Evolutionary conservation across 2,888 invertebrate genomes (phyloP), one percentile per base, ranked within the genome.

Genomic region (Lordiphosa andalusiaca): DNA sequence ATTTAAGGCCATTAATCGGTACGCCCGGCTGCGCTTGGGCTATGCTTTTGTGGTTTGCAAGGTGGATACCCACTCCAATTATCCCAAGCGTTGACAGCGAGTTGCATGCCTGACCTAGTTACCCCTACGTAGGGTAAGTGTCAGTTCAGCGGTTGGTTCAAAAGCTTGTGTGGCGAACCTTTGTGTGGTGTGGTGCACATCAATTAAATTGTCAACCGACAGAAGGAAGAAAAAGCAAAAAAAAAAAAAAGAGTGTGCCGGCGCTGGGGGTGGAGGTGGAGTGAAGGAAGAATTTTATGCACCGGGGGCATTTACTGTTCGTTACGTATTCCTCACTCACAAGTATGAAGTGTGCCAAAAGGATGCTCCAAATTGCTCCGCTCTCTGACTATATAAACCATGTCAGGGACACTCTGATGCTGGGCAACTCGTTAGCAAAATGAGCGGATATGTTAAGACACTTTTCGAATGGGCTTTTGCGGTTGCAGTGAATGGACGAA

Each of bases 1-100:
- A 81, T 64, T 71, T 67, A 65, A 81, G 49, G 56, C 74, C 78
- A 81, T 71, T 84, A 84, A 77, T 71, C 74, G 71, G 42, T 53
- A 30, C 4, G 30, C 30, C 10, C 30, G 9, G 30, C 3, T 10
- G 30, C 9, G 9, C 9, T 10, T 30, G 30, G 30, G 9, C 30
- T 30, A 10, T 44, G 16, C 30, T 23, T 44, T 44, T 44, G 42
- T 44, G 42, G 42, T n/a, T 9, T 9, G 30, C 13, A 30, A 30
- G 4, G 13, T 5, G 30, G 41, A 63, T 56, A 64, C 66, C 55
- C 77, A 77, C 84, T 73, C 73, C 84, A 81, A 84, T 69, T 69
- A 60, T 84, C 77, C 77, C 84, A 82, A 62, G 38, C 47, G 36
- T 65, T 77, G 66, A 77, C 84, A 77, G 84, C 66, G 33, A 49